These are phyloP conservation scores for Drosophila aff. DNA, from an alignment of 1,140 invertebrate genomes.

Conservation along the genomic window DNA sequence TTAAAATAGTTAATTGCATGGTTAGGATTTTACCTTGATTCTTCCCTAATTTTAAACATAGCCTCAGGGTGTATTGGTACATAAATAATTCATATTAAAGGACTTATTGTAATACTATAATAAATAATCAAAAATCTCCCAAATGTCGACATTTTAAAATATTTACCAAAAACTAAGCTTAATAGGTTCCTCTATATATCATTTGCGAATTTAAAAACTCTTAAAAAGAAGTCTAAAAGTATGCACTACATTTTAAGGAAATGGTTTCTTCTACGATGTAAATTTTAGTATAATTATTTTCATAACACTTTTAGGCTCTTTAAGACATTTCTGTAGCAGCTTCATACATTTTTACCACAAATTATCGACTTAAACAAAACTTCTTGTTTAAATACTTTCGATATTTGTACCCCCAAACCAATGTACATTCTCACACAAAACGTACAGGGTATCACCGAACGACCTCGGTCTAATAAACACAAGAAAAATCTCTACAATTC, in stretches of 20 bases:
- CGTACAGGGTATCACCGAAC: background rate
- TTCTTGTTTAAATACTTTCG: background rate
- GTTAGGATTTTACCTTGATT: background rate
- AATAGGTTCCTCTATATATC: too few relatives aligned
- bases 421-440: background rate
- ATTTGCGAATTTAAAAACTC: too few relatives aligned
- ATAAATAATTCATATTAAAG: background rate
- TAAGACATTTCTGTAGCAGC: too few relatives aligned
- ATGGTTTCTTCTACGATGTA: too few relatives aligned
- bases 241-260: too few relatives aligned
- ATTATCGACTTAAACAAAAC: too few relatives aligned
- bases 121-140: background rate
- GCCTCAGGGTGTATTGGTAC: background rate
- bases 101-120: too few relatives aligned
- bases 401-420: background rate
- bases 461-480: constrained; percentile 69
- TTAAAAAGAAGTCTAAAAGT: too few relatives aligned
- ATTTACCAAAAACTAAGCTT: background rate
- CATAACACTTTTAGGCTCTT: too few relatives aligned
- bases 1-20: background rate
- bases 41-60: too few relatives aligned
- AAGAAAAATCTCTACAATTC: constrained; percentile 76
- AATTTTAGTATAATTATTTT: too few relatives aligned
- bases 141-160: background rate
- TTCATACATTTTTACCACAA: too few relatives aligned